phyloP scores from a whole-genome alignment of 1,140 invertebrate species.

The Brachionus asplanchnoidis region DNA sequence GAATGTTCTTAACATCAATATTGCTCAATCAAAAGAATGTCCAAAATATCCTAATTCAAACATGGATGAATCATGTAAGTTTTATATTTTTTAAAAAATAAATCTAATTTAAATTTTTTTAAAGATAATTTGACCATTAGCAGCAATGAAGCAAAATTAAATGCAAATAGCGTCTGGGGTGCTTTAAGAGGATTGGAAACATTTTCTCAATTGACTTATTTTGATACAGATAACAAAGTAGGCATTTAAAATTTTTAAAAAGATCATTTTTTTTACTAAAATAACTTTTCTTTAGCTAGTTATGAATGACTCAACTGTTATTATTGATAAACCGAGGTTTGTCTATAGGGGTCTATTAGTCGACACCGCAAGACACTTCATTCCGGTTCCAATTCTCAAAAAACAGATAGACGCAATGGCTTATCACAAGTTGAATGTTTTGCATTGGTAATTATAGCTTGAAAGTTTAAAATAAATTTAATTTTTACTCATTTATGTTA shows the following conservation, averaged over 20 bases:
- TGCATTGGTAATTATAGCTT: slow-evolving; percentile 74
- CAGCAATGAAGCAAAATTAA: neutral
- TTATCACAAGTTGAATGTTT: slow-evolving; percentile 82
- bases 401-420: slow-evolving; percentile 64
- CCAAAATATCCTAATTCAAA: slow-evolving; percentile 20
- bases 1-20: neutral
- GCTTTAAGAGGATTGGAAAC: slow-evolving; percentile 37
- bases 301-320: slow-evolving; percentile 46
- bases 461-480: neutral
- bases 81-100: neutral
- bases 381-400: slow-evolving; percentile 55
- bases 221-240: neutral
- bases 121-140: neutral
- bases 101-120: neutral
- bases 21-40: neutral
- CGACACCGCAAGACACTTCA: slow-evolving; percentile 76
- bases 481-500: slow-evolving; percentile 65
- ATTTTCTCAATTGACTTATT: slow-evolving; percentile 41
- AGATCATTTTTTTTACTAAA: neutral
- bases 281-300: slow-evolving; percentile 35
- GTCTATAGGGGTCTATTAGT: slow-evolving; percentile 71
- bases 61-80: slow-evolving; percentile 35
- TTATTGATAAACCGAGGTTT: slow-evolving; percentile 58
- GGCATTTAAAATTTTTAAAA: neutral
- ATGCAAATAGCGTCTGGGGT: slow-evolving; percentile 32